Evolutionary conservation across 2,888 invertebrate genomes (phyloP), one percentile per base, ranked within the genome.

Genomic region (Physocephala rufipes): DNA sequence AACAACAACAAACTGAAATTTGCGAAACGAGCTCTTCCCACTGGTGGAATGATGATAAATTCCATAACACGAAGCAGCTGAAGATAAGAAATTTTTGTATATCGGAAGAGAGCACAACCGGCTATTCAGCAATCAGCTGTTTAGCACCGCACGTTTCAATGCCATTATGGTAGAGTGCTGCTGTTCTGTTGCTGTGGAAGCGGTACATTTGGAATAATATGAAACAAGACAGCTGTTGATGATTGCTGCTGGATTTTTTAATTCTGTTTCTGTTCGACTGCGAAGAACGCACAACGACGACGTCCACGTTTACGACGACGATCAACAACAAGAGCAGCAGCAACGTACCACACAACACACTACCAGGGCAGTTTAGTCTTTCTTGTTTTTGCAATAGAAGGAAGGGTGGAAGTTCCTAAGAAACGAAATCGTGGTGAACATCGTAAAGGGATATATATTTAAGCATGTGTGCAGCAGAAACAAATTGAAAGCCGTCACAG

Each of bases 231-330:
- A 58, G 58, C 66, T 66, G 53, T 53, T 66, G 55, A 28, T 24
- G 67, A 49, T 49, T 58, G 36, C 47, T 47, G 28, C 43, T 26
- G n/a, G 28, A 68, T 15, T 28, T 68, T 68, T 61, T 7, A 68
- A 68, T 75, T 75, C 75, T 75, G 75, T 75, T 75, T 75, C 74
- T 74, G 74, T 74, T 74, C 75, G 75, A 74, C 74, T 73, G 71
- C 75, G 73, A 66, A 66, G 64, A 24, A 64, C 47, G 64, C 64
- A 64, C 49, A n/a, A 59, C 55, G 55, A 26, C 28, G 30, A 59
- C 59, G 59, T 30, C 30, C 36, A 59, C 28, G 19, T 30, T 30
- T 15, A 30, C 30, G n/a, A 24, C 59, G 59, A 28, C 59, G 28
- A 53, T 24, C 45, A 16, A n/a, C 61, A n/a, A 49, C 24, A 26